A percentile compares a stretch with the other conserved stretches of the same genome.
Evolutionary conservation across 2,888 invertebrate genomes (phyloP).

Genomic region (Hypselothyrea guttata): DNA sequence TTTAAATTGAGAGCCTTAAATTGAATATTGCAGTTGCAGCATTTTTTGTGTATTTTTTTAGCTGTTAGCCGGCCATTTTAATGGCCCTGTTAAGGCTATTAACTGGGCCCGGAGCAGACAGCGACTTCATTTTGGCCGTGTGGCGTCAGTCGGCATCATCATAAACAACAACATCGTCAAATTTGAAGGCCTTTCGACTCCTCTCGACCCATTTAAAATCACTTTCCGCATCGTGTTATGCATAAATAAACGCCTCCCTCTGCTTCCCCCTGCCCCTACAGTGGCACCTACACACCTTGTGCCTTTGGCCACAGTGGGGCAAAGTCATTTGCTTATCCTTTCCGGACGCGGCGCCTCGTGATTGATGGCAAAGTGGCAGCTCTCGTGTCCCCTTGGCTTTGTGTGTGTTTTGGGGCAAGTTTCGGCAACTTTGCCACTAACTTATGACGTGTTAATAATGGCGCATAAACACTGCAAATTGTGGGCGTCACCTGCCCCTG

Average conservation of each 20-base stretch:
- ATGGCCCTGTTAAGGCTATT: too few relatives aligned
- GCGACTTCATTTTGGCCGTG: too few relatives aligned
- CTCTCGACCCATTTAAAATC: conserved; percentile 77
- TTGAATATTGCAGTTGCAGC: too few relatives aligned
- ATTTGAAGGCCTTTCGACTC: conserved; percentile 54
- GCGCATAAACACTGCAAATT: conserved; percentile 71
- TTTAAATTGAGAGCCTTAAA: too few relatives aligned
- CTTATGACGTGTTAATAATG: conserved; percentile 81
- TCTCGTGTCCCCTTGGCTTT: conserved; percentile 13
- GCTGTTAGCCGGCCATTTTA: too few relatives aligned
- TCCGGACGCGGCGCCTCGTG: conserved; percentile 43
- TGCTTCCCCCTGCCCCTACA: conserved; percentile 4
- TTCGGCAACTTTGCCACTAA: conserved; percentile 56
- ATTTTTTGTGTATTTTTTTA: too few relatives aligned
- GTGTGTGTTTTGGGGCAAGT: too few relatives aligned
- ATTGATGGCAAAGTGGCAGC: conserved; percentile 71
- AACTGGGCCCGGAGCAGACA: too few relatives aligned
- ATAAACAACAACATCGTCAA: conserved; percentile 54
- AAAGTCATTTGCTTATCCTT: conserved; percentile 69
- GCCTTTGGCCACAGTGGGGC: conserved; percentile 2
- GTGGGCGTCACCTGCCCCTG: conserved; percentile 68
- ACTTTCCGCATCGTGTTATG: conserved; percentile 77
- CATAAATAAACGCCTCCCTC: conserved; percentile 74
- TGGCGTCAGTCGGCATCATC: conserved; percentile 31
- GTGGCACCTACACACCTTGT: conserved; percentile 1